Percentiles rank a stretch among this genome's conserved stretches.
phyloP scores from a whole-genome alignment of 2,797 vertebrate genomes.

The Setipinna tenuifilis region DNA sequence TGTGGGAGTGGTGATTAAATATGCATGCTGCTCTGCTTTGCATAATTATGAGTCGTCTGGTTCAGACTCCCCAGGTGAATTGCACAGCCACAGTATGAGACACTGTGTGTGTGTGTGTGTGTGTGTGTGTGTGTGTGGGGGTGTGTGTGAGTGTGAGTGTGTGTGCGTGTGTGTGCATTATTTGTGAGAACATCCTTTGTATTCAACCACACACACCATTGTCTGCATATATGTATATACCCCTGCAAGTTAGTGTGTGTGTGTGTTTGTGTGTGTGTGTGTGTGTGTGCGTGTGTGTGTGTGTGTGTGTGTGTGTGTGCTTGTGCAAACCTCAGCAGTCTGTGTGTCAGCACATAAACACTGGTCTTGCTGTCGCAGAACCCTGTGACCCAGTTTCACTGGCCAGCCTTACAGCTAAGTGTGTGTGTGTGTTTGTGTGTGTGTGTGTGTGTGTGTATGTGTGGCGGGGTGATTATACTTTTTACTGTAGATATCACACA shows the following conservation, averaged over 20 bases:
- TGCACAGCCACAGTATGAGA: conserved; percentile 19
- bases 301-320: neutral
- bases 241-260: neutral
- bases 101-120: conserved; percentile 6
- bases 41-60: conserved; percentile 50
- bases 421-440: conserved; percentile 33
- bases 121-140: conserved; percentile 33
- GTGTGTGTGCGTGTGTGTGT: neutral
- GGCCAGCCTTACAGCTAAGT: conserved; percentile 46
- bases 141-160: conserved; percentile 32
- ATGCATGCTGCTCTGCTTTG: conserved; percentile 46
- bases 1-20: conserved; percentile 45
- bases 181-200: neutral
- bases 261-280: conserved; percentile 23
- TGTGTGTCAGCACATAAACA: conserved; percentile 41
- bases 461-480: conserved; percentile 33
- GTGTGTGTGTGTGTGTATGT: conserved; percentile 36
- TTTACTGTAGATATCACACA: conserved; percentile 34
- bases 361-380: conserved; percentile 46
- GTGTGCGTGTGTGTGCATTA: conserved; percentile 24
- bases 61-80: conserved; percentile 40
- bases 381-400: conserved; percentile 56
- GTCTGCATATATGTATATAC: conserved; percentile 17
- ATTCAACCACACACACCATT: neutral
- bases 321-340: conserved; percentile 30